Percentiles rank a stretch among this genome's conserved stretches.
Evolutionary conservation across 1,140 invertebrate species (phyloP).

Genomic region (Gonatopus flavifemur): DNA sequence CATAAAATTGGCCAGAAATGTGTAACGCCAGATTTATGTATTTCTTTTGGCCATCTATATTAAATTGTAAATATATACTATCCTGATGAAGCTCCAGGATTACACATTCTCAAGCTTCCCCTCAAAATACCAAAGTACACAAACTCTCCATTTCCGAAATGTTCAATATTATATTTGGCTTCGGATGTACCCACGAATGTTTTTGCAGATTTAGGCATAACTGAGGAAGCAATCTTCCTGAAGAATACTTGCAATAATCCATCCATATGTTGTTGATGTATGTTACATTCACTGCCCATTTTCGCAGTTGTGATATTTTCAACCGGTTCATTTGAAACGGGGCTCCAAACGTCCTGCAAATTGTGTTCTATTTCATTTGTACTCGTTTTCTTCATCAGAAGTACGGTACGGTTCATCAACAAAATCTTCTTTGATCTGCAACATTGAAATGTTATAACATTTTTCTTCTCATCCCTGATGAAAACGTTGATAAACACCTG

Average conservation of each 20-base stretch:
- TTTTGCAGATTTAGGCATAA: not conserved
- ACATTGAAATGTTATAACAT: too few relatives aligned
- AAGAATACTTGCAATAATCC: not conserved
- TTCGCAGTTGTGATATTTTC: too few relatives aligned
- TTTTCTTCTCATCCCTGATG: too few relatives aligned
- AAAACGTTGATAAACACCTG: too few relatives aligned
- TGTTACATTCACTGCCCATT: not conserved
- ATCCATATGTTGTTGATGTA: not conserved
- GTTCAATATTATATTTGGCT: not conserved
- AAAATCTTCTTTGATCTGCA: too few relatives aligned
- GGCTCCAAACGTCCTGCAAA: too few relatives aligned
- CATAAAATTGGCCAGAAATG: not conserved
- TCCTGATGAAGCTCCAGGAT: not conserved
- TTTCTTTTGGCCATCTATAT: too few relatives aligned
- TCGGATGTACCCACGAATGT: not conserved
- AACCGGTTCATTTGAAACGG: too few relatives aligned
- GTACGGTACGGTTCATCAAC: too few relatives aligned
- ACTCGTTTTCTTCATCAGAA: too few relatives aligned
- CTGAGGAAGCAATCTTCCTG: not conserved
- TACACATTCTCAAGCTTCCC: not conserved
- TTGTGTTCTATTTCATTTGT: too few relatives aligned
- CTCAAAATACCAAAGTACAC: not conserved
- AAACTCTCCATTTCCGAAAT: not conserved
- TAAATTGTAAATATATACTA: not conserved
- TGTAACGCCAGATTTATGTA: not conserved